phyloP scores from a whole-genome alignment of 2,888 invertebrate species.

The Archaeoteleia sp. region DNA sequence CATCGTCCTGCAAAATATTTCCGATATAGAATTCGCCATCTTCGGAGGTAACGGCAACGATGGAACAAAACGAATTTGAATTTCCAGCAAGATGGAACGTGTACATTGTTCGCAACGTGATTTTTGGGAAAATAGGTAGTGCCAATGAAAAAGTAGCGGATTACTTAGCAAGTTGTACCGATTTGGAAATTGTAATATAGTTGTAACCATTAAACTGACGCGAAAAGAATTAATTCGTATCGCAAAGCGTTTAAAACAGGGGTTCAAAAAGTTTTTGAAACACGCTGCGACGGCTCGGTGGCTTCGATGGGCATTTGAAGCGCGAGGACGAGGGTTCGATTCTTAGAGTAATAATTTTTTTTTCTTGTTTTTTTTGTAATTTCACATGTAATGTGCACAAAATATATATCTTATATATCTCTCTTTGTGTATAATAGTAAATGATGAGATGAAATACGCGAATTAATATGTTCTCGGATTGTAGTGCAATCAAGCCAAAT shows the following conservation, averaged over 20 bases:
- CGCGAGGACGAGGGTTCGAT: no score
- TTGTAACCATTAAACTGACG: no score
- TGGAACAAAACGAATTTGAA: slow-evolving; percentile 35
- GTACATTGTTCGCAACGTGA: slow-evolving; percentile 24
- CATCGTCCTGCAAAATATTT: slow-evolving; percentile 45
- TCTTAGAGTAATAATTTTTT: no score
- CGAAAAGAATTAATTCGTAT: no score
- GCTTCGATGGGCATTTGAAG: no score
- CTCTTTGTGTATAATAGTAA: no score
- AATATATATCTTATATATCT: no score
- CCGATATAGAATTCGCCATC: slow-evolving; percentile 42
- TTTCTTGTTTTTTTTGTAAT: no score
- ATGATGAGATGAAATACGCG: background rate
- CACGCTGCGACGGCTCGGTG: no score
- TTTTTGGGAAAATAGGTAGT: slow-evolving; percentile 18
- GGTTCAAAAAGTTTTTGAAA: no score
- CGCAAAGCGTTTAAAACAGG: no score
- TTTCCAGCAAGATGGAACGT: slow-evolving; percentile 20
- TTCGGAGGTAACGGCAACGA: slow-evolving; percentile 12
- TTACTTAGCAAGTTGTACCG: background rate
- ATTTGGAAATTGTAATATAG: background rate
- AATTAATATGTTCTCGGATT: slow-evolving; percentile 2
- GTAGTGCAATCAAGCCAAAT: slow-evolving; percentile 22
- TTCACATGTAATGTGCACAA: no score
- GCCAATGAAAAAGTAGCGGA: slow-evolving; percentile 7